Evolutionary conservation across 2,113 vertebrate genomes (phyloP).

Genomic region (Nerophis ophidion): DNA sequence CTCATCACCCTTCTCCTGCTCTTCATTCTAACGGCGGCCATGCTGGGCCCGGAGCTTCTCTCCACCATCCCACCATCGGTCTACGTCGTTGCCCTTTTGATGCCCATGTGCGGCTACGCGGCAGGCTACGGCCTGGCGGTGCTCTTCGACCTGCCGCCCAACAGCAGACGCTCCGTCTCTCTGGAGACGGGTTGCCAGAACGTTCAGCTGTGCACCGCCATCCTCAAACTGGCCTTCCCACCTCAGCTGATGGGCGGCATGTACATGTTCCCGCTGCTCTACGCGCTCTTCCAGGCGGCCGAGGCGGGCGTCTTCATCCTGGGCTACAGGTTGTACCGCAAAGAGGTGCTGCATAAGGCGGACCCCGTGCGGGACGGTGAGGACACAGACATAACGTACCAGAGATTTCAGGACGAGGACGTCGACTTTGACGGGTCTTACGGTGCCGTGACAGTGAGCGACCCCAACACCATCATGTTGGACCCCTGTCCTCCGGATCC

Average conservation of each 20-base stretch:
- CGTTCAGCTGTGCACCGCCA: conserved; percentile 94
- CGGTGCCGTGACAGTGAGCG: conserved; percentile 78
- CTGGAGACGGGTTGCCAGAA: conserved; percentile 97
- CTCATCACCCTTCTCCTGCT: conserved; percentile 86
- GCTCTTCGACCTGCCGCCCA: conserved; percentile 83
- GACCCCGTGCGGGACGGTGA: conserved; percentile 73
- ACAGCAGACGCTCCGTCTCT: conserved; percentile 84
- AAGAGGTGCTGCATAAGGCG: conserved; percentile 77
- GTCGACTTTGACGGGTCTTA: conserved; percentile 77
- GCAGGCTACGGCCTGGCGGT: conserved; percentile 86
- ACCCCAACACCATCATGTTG: conserved; percentile 68
- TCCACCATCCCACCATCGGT: conserved; percentile 85
- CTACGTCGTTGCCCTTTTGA: conserved; percentile 86
- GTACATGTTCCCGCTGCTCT: conserved; percentile 97
- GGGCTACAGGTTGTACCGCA: conserved; percentile 82
- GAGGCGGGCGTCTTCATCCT: conserved; percentile 91
- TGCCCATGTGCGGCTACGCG: conserved; percentile 86
- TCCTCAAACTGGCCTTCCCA: conserved; percentile 92
- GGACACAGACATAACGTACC: conserved; percentile 86
- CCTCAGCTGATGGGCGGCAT: conserved; percentile 86
- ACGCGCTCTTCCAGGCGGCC: conserved; percentile 90
- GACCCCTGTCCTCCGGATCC: conserved; percentile 67
- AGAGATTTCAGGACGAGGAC: conserved; percentile 88
- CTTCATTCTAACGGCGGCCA: conserved; percentile 91
- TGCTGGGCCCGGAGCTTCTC: conserved; percentile 90